Evolutionary conservation across 2,888 invertebrate genomes (phyloP).

Genomic region (Drosophila nr. perissopoda): DNA sequence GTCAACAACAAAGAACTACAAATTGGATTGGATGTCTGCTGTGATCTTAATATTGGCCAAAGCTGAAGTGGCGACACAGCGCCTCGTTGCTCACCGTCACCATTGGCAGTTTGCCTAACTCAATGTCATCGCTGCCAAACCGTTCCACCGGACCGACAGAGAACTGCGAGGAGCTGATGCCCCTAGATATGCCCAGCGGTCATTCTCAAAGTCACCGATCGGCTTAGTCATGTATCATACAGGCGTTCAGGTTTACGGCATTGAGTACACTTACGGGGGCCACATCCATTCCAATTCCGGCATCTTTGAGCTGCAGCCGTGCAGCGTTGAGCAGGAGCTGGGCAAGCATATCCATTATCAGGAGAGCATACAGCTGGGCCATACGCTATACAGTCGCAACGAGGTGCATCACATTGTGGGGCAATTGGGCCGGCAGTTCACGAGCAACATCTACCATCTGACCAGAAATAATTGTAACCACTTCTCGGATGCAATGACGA

Average conservation of each 20-base stretch:
- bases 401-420: constrained; percentile 94
- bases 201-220: constrained; percentile 94
- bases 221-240: constrained; percentile 99
- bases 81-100: not conserved
- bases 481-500: constrained; percentile 94
- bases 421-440: constrained; percentile 96
- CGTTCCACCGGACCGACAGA: constrained; percentile 26
- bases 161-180: constrained; percentile 32
- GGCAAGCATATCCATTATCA: constrained; percentile 97
- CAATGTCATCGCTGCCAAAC: constrained; percentile 22
- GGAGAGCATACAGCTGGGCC: constrained; percentile 96
- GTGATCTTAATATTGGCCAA: not conserved
- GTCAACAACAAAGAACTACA: constrained; percentile 14
- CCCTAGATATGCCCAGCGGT: constrained; percentile 86
- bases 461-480: constrained; percentile 97
- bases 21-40: not conserved
- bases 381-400: constrained; percentile 96
- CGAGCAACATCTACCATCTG: constrained; percentile 97
- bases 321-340: constrained; percentile 93
- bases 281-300: constrained; percentile 97
- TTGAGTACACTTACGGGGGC: constrained; percentile 90
- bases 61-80: too few species aligned
- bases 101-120: constrained; percentile 26
- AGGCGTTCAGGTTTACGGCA: constrained; percentile 94
- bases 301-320: constrained; percentile 96